These are phyloP conservation scores for Coturnix japonica DNA, from an alignment of 2,113 vertebrate species.

Conservation along the genomic window DNA sequence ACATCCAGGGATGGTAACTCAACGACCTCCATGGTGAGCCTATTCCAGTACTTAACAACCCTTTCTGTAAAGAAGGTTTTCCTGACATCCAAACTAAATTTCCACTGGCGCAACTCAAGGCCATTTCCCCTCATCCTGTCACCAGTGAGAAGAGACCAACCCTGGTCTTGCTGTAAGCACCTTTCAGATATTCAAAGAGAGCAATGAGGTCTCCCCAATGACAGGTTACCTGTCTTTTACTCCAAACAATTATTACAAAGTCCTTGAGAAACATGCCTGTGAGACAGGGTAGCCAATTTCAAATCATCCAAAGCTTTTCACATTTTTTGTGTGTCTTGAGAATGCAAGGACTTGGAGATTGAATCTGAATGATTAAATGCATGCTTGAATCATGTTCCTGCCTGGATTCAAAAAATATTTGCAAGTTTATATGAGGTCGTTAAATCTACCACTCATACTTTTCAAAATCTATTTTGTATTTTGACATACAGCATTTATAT, in stretches of 20 bases:
- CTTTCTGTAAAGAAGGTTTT: no score
- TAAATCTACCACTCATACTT: neutral
- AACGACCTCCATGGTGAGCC: no score
- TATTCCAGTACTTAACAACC: no score
- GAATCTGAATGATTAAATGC: neutral
- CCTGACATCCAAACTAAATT: no score
- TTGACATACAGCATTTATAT: constrained; percentile 8
- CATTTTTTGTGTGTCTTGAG: neutral
- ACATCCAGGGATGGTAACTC: no score
- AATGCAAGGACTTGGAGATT: neutral
- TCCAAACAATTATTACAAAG: neutral
- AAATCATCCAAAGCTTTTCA: neutral
- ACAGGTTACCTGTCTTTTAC: neutral
- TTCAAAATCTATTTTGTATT: neutral
- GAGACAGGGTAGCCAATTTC: neutral
- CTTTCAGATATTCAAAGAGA: no score
- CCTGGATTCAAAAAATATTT: neutral
- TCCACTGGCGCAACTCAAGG: no score
- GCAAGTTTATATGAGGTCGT: neutral
- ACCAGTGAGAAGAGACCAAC: no score
- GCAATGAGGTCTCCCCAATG: no score
- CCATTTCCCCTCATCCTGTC: no score
- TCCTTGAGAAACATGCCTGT: neutral
- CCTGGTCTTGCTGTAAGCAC: no score
- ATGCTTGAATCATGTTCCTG: neutral